Base-by-base conservation (phyloP, 2,888 invertebrate species). In the Tenthredo distinguenda region DNA sequence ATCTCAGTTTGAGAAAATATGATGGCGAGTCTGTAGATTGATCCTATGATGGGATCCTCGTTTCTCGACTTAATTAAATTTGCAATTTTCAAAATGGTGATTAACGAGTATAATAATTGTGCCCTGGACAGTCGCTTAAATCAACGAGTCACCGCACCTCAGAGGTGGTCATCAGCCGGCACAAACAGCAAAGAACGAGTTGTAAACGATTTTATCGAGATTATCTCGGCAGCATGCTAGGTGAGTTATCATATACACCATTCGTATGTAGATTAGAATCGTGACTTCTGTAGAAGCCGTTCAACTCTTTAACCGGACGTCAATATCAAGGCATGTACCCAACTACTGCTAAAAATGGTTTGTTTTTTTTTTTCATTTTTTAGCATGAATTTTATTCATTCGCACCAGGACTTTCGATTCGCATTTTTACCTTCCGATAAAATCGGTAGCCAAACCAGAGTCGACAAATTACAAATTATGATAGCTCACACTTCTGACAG, bases 101-200 rank as follows among this genome's bases (percentile, higher is more conserved):
- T 91, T 90, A 91, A 90, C 89, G 90, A 90, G 89, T 87, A 90
- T 90, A 90, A 88, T 90, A 91, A 90, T 89, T 86, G 88, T 87
- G 86, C 88, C 85, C 83, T 87, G 87, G 90, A 90, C 89, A 88
- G 87, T 87, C 86, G 87, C 83, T 89, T 91, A 90, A 90, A 90
- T 91, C 91, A 90, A 88, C 86, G 87, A 87, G 86, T 87, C 84
- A 84, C 87, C 85, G 85, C 86, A 84, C 83, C 86, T 81, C 62
- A 62, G 58, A 40, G 62, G 81, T 81, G 81, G 81, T 81, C 62
- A 81, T 40, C 58, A 62, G 37, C 37, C 58, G 58, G 40, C n/a
- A 40, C 37, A 62, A 81, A 62, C 58, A 81, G 81, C 58, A 50
- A 40, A 62, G 37, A 62, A 58, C 81, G 81, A 81, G 81, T 81